Evolutionary conservation across 2,888 invertebrate species (phyloP).

Genomic region (Drosophila mayaguana): DNA sequence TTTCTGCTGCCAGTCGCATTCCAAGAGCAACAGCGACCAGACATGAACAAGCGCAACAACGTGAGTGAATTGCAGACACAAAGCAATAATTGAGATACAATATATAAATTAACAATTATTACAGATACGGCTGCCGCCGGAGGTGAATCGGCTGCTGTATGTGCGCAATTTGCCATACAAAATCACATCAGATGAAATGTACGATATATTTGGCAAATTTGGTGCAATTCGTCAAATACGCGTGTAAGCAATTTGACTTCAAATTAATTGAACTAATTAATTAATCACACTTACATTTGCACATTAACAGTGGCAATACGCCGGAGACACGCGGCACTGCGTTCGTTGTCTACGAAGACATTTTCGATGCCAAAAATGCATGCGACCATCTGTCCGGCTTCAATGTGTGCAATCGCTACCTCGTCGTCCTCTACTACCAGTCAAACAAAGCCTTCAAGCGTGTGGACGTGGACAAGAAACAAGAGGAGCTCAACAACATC

Average conservation of each 20-base stretch:
- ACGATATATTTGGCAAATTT: constrained; percentile 99
- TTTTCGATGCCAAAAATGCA: constrained; percentile 99
- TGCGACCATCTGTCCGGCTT: constrained; percentile 99
- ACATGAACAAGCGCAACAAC: constrained; percentile 84
- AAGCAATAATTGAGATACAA: constrained; percentile 33
- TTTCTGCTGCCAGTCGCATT: constrained; percentile 55
- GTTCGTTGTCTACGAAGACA: constrained; percentile 99
- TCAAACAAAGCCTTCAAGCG: constrained; percentile 98
- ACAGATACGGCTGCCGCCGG: constrained; percentile 98
- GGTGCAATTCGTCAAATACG: constrained; percentile 99
- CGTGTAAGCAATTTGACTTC: constrained; percentile 89
- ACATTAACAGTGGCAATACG: constrained; percentile 93
- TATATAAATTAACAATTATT: constrained; percentile 33
- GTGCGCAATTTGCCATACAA: constrained; percentile 99
- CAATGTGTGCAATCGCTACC: constrained; percentile 99
- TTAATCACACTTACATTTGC: constrained; percentile 20
- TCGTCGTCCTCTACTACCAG: constrained; percentile 99
- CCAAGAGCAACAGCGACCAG: constrained; percentile 57
- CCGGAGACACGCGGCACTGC: constrained; percentile 99
- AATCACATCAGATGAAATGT: constrained; percentile 99
- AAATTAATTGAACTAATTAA: constrained; percentile 13
- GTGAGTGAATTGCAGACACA: constrained; percentile 64
- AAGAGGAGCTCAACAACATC: constrained; percentile 97
- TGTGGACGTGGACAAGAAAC: constrained; percentile 97
- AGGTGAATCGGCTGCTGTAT: constrained; percentile 98